These are phyloP conservation scores for Helicoverpa armigera DNA, from an alignment of 1,140 invertebrate species.

Conservation along the genomic window DNA sequence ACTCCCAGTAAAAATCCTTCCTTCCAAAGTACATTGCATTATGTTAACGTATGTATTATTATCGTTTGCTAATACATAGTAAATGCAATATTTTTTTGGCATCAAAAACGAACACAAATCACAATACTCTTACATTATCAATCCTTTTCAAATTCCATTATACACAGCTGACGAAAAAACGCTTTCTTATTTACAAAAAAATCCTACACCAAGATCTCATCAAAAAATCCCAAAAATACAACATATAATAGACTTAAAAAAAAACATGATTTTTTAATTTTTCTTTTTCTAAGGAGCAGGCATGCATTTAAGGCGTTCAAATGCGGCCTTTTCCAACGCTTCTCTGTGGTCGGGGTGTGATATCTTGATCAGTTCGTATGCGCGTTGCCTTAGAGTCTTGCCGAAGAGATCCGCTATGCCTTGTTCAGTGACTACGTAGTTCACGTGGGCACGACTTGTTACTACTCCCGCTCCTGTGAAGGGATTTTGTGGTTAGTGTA, in stretches of 20 bases:
- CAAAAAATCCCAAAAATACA: neutral
- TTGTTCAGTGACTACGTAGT: slow-evolving; percentile 97
- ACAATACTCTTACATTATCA: too few relatives aligned
- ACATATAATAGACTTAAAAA: neutral
- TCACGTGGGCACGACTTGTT: slow-evolving; percentile 96
- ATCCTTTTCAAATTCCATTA: too few relatives aligned
- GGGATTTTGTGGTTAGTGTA: neutral
- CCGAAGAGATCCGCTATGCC: slow-evolving; percentile 97
- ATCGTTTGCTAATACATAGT: too few relatives aligned
- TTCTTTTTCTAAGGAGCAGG: slow-evolving; percentile 88
- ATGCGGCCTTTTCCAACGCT: slow-evolving; percentile 94
- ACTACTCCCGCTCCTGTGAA: slow-evolving; percentile 96
- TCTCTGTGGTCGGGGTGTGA: slow-evolving; percentile 96
- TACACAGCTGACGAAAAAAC: too few relatives aligned
- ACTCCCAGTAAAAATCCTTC: too few relatives aligned
- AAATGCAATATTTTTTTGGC: too few relatives aligned
- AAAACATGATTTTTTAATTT: neutral
- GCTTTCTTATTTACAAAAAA: too few relatives aligned
- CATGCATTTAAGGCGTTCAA: slow-evolving; percentile 95
- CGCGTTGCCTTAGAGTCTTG: slow-evolving; percentile 95
- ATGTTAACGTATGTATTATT: too few relatives aligned
- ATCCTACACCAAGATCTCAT: neutral
- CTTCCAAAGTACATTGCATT: too few relatives aligned
- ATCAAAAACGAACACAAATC: too few relatives aligned
- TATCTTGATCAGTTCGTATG: slow-evolving; percentile 95